phyloP scores from a whole-genome alignment of 1,140 invertebrate species.

The Pseudomyrmex gracilis region DNA sequence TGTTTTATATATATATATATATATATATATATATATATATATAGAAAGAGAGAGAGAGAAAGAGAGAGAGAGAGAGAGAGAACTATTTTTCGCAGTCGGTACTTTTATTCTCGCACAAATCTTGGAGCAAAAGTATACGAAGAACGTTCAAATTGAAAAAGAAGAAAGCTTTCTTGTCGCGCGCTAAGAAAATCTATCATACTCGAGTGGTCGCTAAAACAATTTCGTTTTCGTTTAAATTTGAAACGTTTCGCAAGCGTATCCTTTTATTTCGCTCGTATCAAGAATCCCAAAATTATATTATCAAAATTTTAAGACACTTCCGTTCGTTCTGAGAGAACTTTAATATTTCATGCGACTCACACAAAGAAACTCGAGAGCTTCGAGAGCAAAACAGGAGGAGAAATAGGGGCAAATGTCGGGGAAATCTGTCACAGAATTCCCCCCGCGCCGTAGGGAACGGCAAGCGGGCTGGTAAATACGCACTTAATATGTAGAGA shows the following conservation, averaged over 20 bases:
- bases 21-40: too few species aligned
- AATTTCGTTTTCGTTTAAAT: too few species aligned
- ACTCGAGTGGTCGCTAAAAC: too few species aligned
- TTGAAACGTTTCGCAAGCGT: too few species aligned
- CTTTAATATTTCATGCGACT: not conserved
- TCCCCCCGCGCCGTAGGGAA: not conserved
- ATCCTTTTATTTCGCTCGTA: too few species aligned
- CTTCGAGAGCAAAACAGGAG: not conserved
- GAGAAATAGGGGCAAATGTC: not conserved
- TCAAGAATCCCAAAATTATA: too few species aligned
- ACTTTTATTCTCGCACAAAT: slow-evolving; percentile 55
- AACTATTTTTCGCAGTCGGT: slow-evolving; percentile 15
- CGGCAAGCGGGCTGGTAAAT: slow-evolving; percentile 50
- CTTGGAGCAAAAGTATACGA: slow-evolving; percentile 2
- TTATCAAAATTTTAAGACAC: too few species aligned
- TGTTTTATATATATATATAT: not conserved
- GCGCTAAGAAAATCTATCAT: slow-evolving; percentile 12
- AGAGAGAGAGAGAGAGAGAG: too few species aligned
- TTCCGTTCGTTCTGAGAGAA: not conserved
- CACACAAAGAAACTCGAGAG: not conserved
- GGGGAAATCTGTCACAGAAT: slow-evolving; percentile 20
- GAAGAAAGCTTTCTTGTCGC: not conserved
- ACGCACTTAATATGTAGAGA: slow-evolving; percentile 59
- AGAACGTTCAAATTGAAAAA: not conserved
- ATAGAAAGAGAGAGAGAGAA: too few species aligned